Evolutionary conservation across 2,113 vertebrate species (phyloP), one percentile per base, ranked within the genome.

Genomic region (Oncorhynchus tshawytscha): DNA sequence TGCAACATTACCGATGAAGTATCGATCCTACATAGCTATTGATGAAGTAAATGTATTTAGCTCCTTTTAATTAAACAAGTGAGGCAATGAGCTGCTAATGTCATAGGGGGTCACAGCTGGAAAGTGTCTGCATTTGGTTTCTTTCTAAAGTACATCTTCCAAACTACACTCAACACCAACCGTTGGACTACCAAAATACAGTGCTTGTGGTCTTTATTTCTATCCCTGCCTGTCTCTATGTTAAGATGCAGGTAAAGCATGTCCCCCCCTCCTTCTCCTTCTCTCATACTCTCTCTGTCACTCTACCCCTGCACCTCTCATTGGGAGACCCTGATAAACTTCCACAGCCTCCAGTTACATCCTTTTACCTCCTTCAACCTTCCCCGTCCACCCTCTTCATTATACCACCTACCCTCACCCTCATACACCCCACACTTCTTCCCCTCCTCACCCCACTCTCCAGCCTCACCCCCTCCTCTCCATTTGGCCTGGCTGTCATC

Each of bases 401-500:
- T 82, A 16, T 88, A 87, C 90, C 79, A 67, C 88, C 91, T 45
- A 9, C 39, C 9, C 39, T 45, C 9, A 45, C 39, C 9, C 39
- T 45, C 39, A 45, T 45, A 45, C 39, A 12, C 69, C 79, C 84
- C 84, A 82, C 89, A 78, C 83, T 78, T 77, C 49, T 0, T 0
- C 81, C 77, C 13, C 11, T 9, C 25, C 13, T 31, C 31, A 15
- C 51, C 66, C 22, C 15, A 34, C 88, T 64, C 82, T 59, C 0
- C 31, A 45, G 85, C 65, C 80, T 48, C 0, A 49, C 66, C 77
- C 90, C 79, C 86, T 74, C 76, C 84, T 87, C 85, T 88, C 90
- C 91, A 89, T 93, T 90, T 45, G 39, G 39, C 39, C 91, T 93
- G 51, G 91, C 84, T 92, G 94, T 94, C 97, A 99, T 99, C 96